These are phyloP conservation scores for Reticulitermes speratus DNA, from an alignment of 1,140 invertebrate species.

Conservation along the genomic window DNA sequence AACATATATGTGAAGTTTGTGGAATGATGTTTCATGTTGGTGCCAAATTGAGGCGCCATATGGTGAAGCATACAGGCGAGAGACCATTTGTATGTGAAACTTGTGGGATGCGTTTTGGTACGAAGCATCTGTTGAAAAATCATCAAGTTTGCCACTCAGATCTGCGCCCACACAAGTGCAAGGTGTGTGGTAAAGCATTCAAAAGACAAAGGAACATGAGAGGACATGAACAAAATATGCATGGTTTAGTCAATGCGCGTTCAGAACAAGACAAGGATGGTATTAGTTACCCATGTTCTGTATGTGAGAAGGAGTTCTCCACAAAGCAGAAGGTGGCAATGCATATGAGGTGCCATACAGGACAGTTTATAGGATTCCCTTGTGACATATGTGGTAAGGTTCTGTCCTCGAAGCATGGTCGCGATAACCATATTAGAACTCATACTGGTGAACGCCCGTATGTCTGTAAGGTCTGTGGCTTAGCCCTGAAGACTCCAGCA, in stretches of 20 bases:
- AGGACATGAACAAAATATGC: slow-evolving; percentile 56
- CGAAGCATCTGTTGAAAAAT: slow-evolving; percentile 43
- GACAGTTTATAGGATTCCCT: slow-evolving; percentile 44
- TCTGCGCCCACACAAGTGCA: slow-evolving; percentile 52
- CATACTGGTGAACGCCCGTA: slow-evolving; percentile 53
- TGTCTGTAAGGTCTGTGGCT: slow-evolving; percentile 55
- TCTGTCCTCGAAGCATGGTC: slow-evolving; percentile 69
- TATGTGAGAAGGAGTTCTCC: slow-evolving; percentile 19
- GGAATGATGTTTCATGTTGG: slow-evolving; percentile 20
- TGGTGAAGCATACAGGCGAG: slow-evolving; percentile 46
- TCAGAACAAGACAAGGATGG: slow-evolving; percentile 46
- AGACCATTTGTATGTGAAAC: slow-evolving; percentile 48
- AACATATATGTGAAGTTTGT: slow-evolving; percentile 25
- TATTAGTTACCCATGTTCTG: slow-evolving; percentile 12
- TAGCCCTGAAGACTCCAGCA: slow-evolving; percentile 51
- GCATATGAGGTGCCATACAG: slow-evolving; percentile 34
- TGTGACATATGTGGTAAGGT: slow-evolving; percentile 75
- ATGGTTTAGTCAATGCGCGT: slow-evolving; percentile 53
- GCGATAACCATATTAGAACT: slow-evolving; percentile 52
- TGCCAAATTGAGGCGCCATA: slow-evolving; percentile 24
- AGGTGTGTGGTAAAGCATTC: slow-evolving; percentile 49
- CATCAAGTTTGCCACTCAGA: slow-evolving; percentile 49
- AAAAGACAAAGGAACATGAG: slow-evolving; percentile 42
- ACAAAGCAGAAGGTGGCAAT: slow-evolving; percentile 13
- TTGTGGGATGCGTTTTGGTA: slow-evolving; percentile 58